phyloP scores from a whole-genome alignment of 2,113 vertebrate species.

The Dolichotis patagonum region DNA sequence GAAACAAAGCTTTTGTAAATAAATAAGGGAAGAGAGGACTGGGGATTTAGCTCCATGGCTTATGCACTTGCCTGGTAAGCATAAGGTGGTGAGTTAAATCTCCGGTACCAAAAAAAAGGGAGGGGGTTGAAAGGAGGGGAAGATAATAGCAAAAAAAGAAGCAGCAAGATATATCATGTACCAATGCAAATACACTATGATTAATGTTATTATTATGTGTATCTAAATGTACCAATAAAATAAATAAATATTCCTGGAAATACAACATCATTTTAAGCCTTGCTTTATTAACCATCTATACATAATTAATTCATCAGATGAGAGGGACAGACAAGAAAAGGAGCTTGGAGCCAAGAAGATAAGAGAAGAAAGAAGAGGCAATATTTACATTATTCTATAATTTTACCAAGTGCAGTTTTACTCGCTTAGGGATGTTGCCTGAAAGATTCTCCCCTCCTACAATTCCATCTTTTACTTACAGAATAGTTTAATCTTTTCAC shows the following conservation, averaged over 20 bases:
- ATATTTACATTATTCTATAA: neutral
- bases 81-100: no score
- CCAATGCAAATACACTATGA: neutral
- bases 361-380: neutral
- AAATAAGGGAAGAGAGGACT: no score
- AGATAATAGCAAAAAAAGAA: neutral
- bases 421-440: neutral
- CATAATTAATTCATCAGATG: neutral
- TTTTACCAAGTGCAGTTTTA: neutral
- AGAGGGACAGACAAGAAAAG: neutral
- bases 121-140: neutral
- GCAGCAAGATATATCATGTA: neutral
- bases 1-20: neutral
- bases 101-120: no score
- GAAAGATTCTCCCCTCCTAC: neutral
- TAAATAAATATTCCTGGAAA: neutral
- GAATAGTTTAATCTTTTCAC: constrained; percentile 40
- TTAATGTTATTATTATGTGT: neutral
- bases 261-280: neutral
- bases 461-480: constrained; percentile 5
- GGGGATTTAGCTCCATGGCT: no score
- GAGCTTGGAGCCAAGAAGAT: neutral
- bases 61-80: no score
- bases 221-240: neutral
- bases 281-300: constrained; percentile 34